Conservation (phyloP, 1,140 invertebrate species). For the Acyrthosiphon pisum region DNA sequence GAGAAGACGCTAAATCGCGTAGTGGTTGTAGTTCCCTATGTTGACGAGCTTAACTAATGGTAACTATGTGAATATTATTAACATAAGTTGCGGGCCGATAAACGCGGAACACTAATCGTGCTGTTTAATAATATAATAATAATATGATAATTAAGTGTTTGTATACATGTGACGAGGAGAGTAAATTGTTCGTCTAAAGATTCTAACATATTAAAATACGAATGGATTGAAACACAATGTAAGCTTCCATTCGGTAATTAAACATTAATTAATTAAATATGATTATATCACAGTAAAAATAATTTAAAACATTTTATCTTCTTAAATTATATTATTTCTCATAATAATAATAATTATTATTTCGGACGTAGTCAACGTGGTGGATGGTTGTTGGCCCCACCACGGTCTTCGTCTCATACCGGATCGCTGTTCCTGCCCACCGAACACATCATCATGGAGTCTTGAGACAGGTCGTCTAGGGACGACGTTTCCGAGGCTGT, state of each 20-base stretch:
- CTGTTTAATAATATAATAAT: background rate
- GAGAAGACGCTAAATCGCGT: background rate
- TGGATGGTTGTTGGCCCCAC: conserved; percentile 54
- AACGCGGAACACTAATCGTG: background rate
- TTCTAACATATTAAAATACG: background rate
- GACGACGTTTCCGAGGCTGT: conserved; percentile 77
- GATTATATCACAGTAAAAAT: conserved; percentile 35
- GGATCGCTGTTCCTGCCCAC: conserved; percentile 60
- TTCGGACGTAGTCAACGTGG: conserved; percentile 4
- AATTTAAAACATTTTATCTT: background rate
- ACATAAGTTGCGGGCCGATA: background rate
- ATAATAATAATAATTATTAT: background rate
- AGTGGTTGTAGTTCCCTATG: background rate
- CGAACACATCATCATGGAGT: conserved; percentile 71
- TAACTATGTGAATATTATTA: conserved; percentile 22
- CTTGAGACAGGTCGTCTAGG: conserved; percentile 81
- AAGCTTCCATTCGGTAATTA: background rate
- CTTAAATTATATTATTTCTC: background rate
- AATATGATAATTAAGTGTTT: background rate
- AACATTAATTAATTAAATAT: background rate
- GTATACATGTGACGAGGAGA: background rate
- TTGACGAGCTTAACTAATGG: conserved; percentile 36
- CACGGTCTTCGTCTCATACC: conserved; percentile 61
- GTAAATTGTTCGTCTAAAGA: background rate
- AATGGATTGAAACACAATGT: background rate